Percentiles rank a stretch among this genome's conserved stretches.
phyloP scores from a whole-genome alignment of 2,888 invertebrate genomes.

The Sycophila texana region DNA sequence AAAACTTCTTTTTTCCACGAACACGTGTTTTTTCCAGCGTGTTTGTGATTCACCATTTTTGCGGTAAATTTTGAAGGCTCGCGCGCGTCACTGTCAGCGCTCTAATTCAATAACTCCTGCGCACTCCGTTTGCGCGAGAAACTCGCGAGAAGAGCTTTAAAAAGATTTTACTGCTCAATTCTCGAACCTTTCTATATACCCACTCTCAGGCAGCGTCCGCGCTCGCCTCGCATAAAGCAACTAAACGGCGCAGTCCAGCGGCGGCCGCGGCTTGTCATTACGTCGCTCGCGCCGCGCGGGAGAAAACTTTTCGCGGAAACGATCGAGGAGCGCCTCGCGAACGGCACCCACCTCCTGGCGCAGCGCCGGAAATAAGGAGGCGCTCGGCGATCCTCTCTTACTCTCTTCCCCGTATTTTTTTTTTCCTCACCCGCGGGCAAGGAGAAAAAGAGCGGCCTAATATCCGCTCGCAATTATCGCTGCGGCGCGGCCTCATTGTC shows the following conservation, averaged over 20 bases:
- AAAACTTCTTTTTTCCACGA: too few relatives aligned
- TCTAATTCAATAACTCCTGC: too few relatives aligned
- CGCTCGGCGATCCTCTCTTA: background rate
- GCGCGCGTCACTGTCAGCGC: too few relatives aligned
- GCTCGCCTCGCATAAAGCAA: too few relatives aligned
- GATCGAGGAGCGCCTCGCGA: background rate
- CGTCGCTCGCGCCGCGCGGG: background rate
- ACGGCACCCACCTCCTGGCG: background rate
- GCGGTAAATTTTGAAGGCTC: too few relatives aligned
- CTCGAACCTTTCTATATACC: too few relatives aligned
- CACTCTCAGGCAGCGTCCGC: too few relatives aligned
- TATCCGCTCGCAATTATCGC: constrained; percentile 51
- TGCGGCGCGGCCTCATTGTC: constrained; percentile 33
- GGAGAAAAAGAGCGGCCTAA: constrained; percentile 39
- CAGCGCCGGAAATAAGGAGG: background rate
- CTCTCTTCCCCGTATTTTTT: background rate
- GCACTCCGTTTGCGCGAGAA: too few relatives aligned
- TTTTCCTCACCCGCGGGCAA: constrained; percentile 5
- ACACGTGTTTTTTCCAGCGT: too few relatives aligned
- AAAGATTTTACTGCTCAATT: too few relatives aligned
- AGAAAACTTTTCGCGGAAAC: constrained; percentile 40
- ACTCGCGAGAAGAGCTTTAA: too few relatives aligned
- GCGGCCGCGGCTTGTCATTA: constrained; percentile 3
- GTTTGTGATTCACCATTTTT: too few relatives aligned
- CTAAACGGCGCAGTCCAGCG: background rate